phyloP scores from a whole-genome alignment of 2,888 invertebrate species.

The Caenorhabditis drosophilae region DNA sequence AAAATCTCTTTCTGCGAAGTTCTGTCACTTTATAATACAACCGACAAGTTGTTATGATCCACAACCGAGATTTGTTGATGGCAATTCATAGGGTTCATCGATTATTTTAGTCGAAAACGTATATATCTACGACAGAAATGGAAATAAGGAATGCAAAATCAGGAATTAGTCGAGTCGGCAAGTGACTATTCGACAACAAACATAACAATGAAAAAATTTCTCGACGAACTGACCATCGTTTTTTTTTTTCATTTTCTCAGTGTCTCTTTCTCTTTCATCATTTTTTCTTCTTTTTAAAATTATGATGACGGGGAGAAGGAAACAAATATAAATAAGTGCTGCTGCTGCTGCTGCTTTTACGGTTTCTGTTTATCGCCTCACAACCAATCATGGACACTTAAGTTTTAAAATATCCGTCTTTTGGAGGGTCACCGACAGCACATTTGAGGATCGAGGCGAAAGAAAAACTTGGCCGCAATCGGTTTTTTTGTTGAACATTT shows the following conservation, averaged over 20 bases:
- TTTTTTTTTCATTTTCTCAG: constrained; percentile 30
- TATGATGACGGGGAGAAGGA: no score
- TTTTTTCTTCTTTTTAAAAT: no score
- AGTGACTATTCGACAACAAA: no score
- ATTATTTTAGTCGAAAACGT: constrained; percentile 1
- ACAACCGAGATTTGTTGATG: constrained; percentile 1
- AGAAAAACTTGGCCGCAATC: constrained; percentile 3
- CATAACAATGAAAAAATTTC: no score
- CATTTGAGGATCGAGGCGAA: background rate
- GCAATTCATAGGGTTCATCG: background rate
- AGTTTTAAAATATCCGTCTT: constrained; percentile 30
- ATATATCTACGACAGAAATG: background rate
- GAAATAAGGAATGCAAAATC: background rate
- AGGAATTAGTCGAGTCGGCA: no score
- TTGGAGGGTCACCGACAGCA: constrained; percentile 2
- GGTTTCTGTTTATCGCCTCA: no score
- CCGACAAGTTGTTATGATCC: constrained; percentile 1
- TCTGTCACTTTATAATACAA: constrained; percentile 2
- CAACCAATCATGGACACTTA: constrained; percentile 34
- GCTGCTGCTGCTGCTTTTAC: constrained; percentile 5
- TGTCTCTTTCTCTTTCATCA: constrained; percentile 9
- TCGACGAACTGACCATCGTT: no score
- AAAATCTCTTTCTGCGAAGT: no score
- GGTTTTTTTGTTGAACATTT: background rate
- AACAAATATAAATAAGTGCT: background rate